A percentile compares a stretch with the other conserved stretches of the same genome.
phyloP scores from a whole-genome alignment of 2,113 vertebrate species.

The Dolichallabes microphthalmus region DNA sequence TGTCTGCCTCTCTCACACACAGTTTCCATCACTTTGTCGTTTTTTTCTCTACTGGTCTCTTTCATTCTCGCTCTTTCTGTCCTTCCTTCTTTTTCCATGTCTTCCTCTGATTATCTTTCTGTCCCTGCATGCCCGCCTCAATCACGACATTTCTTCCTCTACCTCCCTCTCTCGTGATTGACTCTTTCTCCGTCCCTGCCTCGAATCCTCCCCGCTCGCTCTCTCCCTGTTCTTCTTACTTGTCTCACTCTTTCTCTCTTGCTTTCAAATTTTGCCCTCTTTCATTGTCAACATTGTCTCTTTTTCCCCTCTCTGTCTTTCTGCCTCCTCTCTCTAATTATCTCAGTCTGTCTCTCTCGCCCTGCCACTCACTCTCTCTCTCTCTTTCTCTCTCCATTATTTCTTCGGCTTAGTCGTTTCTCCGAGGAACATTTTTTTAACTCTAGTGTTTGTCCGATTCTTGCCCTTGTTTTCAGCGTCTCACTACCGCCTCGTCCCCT shows the following conservation, averaged over 20 bases:
- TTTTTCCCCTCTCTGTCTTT: neutral
- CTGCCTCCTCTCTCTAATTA: accelerated
- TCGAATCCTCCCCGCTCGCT: neutral
- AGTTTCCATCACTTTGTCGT: neutral
- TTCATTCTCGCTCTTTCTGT: neutral
- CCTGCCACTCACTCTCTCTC: neutral
- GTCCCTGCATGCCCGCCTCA: neutral
- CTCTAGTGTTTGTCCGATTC: neutral
- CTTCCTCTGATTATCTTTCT: neutral
- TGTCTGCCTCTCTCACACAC: neutral
- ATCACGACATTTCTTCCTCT: neutral
- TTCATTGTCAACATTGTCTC: neutral
- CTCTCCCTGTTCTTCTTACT: neutral
- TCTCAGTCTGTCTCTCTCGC: neutral
- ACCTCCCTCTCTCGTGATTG: neutral
- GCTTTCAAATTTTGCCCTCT: neutral
- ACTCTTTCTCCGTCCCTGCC: neutral
- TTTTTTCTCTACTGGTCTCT: neutral
- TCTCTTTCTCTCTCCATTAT: neutral
- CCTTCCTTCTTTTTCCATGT: neutral
- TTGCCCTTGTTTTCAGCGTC: neutral
- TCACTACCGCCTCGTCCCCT: neutral
- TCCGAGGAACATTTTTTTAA: neutral
- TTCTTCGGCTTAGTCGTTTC: neutral
- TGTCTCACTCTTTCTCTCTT: neutral